Base-by-base conservation (phyloP, 2,113 vertebrate species). In the Phalacrocorax aristotelis region DNA sequence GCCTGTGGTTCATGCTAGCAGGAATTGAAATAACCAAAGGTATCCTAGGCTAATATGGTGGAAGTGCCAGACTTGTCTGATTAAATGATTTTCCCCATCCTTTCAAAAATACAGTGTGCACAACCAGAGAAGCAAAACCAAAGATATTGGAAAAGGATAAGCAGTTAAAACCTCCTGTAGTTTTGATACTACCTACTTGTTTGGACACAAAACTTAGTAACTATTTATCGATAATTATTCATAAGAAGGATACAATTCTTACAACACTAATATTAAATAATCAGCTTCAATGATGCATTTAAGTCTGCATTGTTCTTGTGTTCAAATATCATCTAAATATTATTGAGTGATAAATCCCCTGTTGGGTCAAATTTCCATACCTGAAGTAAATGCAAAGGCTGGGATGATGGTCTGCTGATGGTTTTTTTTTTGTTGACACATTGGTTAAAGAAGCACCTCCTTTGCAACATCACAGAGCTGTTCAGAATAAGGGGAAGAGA, bases 401-500 rank as follows among this genome's bases (percentile, higher is more conserved):
- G 38, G 25, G 38, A 26, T 87, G 71, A 58, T 65, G 54, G 42
- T 71, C 55, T 90, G 58, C 55, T 87, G 61, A 49, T 27, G 10
- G 46, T 7, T 46, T 46, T 11, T 57, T 77, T 89, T 85, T 95
- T 80, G 42, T 92, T 98, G 90, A 87, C 75, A 88, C 14, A 7
- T 58, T 75, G 83, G 80, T 79, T 97, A 83, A 97, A 91, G 88
- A 95, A 97, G 42, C 64, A 68, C 95, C 83, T 96, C 70, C 71
- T 96, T 96, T 89, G 72, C 90, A 97, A 30, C 93, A 87, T 90
- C 95, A 88, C 60, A 96, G 38, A 86, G 90, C 95, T 91, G 34
- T 21, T 81, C 90, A 95, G 89, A 94, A 84, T 90, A 97, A 94
- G 81, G 71, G 91, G 76, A 86, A 95, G 93, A 94, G 23, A 86